Conservation (phyloP, 2,113 vertebrate genomes). For the Oreotragus oreotragus region DNA sequence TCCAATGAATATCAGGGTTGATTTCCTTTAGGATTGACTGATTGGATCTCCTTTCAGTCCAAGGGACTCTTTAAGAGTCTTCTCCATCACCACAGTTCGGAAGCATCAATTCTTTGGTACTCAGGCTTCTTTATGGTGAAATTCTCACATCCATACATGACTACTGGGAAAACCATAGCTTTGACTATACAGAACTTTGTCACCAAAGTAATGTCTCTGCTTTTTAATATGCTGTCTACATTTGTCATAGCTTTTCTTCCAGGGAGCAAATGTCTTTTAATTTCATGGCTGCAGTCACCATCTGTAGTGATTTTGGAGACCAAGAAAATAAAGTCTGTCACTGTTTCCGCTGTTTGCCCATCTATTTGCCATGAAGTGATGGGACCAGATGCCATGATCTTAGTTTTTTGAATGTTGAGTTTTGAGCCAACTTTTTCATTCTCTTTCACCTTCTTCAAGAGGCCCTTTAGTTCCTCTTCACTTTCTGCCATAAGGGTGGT, state of each 20-base stretch:
- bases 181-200: neutral
- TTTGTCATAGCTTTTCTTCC: neutral
- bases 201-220: neutral
- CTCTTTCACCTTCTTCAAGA: neutral
- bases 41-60: neutral
- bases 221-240: neutral
- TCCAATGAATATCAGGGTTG: neutral
- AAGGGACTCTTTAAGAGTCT: neutral
- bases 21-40: neutral
- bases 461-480: neutral
- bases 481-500: neutral
- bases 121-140: neutral
- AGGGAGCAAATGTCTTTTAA: neutral
- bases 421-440: neutral
- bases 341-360: neutral
- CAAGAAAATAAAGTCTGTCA: neutral
- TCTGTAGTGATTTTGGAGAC: neutral
- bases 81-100: neutral
- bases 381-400: neutral
- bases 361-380: neutral
- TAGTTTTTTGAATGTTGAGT: neutral
- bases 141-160: neutral
- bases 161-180: neutral
- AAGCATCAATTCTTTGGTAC: neutral
- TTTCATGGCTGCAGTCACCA: neutral